Evolutionary conservation across 2,888 invertebrate genomes (phyloP).

Genomic region (Caenorhabditis japonica): DNA sequence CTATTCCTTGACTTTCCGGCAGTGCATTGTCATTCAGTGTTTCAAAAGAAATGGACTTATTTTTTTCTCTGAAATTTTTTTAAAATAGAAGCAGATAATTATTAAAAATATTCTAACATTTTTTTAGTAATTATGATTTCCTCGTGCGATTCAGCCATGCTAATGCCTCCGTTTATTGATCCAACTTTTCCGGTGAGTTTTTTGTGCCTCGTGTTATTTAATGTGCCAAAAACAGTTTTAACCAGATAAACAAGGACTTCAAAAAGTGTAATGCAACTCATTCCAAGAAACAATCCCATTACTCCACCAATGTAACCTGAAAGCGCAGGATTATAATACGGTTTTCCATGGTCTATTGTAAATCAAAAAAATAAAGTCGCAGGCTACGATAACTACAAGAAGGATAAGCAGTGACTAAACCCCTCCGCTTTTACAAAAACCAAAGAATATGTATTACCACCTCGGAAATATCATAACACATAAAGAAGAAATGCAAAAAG

Average conservation of each 20-base stretch:
- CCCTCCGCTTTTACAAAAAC: no score
- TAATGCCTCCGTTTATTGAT: conserved; percentile 12
- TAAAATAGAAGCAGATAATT: no score
- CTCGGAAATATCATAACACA: conserved; percentile 1
- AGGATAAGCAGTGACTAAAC: no score
- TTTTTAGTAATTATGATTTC: conserved; percentile 61
- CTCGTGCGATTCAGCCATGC: conserved; percentile 56
- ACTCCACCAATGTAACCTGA: conserved; percentile 66
- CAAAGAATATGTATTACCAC: no score
- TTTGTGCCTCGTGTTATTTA: conserved; percentile 60
- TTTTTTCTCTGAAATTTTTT: no score
- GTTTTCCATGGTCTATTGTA: no score
- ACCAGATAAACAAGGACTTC: conserved; percentile 68
- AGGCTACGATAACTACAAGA: no score
- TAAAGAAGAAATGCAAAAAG: conserved; percentile 10
- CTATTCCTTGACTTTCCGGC: no score
- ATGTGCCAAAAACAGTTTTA: conserved; percentile 65
- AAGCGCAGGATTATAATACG: no score
- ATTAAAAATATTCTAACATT: conserved; percentile 5
- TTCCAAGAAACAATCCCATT: conserved; percentile 70
- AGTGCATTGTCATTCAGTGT: no score
- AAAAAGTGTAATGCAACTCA: conserved; percentile 67
- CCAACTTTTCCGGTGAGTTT: conserved; percentile 36
- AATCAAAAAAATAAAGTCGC: no score
- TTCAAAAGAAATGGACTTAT: no score